Conservation (phyloP, 1,140 invertebrate species). For the Euwallacea fornicatus region DNA sequence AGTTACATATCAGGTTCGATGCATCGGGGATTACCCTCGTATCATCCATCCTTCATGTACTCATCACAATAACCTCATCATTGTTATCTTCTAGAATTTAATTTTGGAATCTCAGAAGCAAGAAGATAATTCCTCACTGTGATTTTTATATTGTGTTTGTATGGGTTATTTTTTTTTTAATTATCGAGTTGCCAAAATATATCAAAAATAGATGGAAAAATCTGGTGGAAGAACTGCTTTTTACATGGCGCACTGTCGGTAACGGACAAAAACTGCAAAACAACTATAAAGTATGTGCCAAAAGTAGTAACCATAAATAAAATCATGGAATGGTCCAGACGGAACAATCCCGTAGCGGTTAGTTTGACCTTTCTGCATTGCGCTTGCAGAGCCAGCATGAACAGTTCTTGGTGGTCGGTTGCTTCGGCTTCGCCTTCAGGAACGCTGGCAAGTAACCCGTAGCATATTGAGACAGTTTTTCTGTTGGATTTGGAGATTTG, state of each 20-base stretch:
- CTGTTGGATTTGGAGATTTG: slow-evolving; percentile 9
- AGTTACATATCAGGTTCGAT: too few species aligned
- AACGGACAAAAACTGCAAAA: slow-evolving; percentile 18
- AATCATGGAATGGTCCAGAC: slow-evolving; percentile 23
- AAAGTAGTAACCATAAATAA: slow-evolving; percentile 26
- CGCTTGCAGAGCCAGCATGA: slow-evolving; percentile 12
- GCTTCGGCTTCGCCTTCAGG: not conserved
- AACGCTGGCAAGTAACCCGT: slow-evolving; percentile 7
- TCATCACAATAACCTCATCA: too few species aligned
- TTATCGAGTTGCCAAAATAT: too few species aligned
- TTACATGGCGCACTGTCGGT: not conserved
- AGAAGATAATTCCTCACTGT: too few species aligned
- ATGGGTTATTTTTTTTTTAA: too few species aligned
- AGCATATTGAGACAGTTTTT: slow-evolving; percentile 16
- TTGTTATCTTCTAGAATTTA: too few species aligned
- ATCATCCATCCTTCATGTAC: too few species aligned
- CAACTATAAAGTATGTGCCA: slow-evolving; percentile 27
- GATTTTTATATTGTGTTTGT: too few species aligned
- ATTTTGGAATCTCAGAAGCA: too few species aligned
- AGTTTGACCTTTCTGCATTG: not conserved
- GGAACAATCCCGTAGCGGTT: slow-evolving; percentile 21
- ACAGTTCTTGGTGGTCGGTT: not conserved
- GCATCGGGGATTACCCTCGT: too few species aligned
- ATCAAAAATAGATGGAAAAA: too few species aligned
- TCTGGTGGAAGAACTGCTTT: too few species aligned